Percentiles rank a stretch among this genome's conserved stretches.
These are phyloP conservation scores for Microhierax caerulescens DNA, from an alignment of 2,797 vertebrate species.

Conservation along the genomic window DNA sequence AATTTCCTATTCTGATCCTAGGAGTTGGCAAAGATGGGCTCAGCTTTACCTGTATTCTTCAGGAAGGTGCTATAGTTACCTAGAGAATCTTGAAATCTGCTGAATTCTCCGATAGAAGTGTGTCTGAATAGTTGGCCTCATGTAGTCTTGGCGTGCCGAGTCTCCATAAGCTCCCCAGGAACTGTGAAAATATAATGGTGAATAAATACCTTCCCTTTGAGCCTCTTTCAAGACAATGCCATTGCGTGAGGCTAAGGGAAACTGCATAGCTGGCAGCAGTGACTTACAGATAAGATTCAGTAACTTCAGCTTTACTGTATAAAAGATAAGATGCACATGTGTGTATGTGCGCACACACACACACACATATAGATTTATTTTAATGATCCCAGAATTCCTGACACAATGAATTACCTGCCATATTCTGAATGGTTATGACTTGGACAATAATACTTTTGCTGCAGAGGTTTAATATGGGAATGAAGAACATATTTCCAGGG, in stretches of 20 bases:
- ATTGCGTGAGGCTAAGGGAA: neutral
- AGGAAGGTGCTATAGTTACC: neutral
- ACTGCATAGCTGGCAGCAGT: neutral
- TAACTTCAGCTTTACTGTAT: neutral
- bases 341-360: rapidly evolving
- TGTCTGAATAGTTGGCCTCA: neutral
- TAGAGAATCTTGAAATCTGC: neutral
- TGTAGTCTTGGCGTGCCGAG: neutral
- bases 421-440: neutral
- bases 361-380: rapidly evolving
- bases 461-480: neutral
- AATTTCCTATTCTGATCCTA: neutral
- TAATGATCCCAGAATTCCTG: neutral
- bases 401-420: neutral
- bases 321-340: neutral
- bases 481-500: neutral
- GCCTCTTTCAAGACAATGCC: neutral
- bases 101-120: neutral
- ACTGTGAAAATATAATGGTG: neutral
- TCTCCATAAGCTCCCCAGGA: neutral
- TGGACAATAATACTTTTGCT: neutral
- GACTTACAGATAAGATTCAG: neutral
- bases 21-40: neutral
- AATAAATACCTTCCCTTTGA: neutral
- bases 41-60: neutral